A percentile compares a stretch with the other conserved stretches of the same genome.
Evolutionary conservation across 2,113 vertebrate species (phyloP).

Genomic region (Python bivittatus): DNA sequence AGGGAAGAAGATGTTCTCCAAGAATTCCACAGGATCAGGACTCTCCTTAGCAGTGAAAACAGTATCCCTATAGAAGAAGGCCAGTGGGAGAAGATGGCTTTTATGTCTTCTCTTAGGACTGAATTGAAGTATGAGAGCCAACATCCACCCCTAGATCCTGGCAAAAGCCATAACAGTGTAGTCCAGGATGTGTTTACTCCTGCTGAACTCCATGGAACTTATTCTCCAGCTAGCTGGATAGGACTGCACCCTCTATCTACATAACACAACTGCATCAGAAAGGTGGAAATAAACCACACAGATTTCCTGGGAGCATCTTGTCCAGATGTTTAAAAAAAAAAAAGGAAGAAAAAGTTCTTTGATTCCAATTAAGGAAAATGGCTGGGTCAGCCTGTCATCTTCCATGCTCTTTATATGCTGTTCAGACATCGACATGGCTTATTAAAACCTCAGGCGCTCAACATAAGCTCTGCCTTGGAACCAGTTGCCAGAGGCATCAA

Average conservation of each 20-base stretch:
- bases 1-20: neutral
- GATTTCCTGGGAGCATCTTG: conserved; percentile 65
- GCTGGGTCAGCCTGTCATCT: conserved; percentile 89
- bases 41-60: neutral
- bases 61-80: neutral
- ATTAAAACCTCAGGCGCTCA: conserved; percentile 72
- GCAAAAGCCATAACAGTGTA: neutral
- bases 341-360: conserved; percentile 76
- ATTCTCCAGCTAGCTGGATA: no score
- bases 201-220: neutral
- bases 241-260: no score
- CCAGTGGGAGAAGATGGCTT: neutral
- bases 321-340: conserved; percentile 68
- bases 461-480: conserved; percentile 68
- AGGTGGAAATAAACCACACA: neutral
- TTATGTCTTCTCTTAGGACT: neutral
- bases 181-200: neutral
- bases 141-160: neutral
- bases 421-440: conserved; percentile 71
- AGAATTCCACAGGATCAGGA: neutral
- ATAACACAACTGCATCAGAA: rapidly evolving
- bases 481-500: conserved; percentile 67
- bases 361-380: conserved; percentile 97
- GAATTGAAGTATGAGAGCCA: neutral
- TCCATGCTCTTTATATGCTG: conserved; percentile 82